phyloP scores from a whole-genome alignment of 2,797 vertebrate genomes.

The Anniella stebbinsi region DNA sequence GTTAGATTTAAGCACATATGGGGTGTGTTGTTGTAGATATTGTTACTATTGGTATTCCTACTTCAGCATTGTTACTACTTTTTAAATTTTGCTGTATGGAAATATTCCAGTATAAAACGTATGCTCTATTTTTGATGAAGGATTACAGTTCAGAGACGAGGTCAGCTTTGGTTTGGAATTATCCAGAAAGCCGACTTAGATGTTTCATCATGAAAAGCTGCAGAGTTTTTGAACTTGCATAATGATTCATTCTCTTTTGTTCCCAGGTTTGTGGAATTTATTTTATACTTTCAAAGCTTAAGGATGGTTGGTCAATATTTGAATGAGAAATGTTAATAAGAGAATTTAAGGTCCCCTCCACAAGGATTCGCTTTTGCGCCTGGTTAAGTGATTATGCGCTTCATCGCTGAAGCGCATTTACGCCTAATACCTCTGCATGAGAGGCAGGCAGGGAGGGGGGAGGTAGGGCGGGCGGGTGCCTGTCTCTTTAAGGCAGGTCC shows the following conservation, averaged over 20 bases:
- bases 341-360: too few species aligned
- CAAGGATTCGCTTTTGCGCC: too few species aligned
- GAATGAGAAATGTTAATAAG: neutral
- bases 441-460: too few species aligned
- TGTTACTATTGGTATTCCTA: too few species aligned
- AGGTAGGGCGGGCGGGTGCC: too few species aligned
- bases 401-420: too few species aligned
- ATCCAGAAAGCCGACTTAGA: neutral
- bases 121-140: neutral
- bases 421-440: too few species aligned
- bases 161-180: neutral
- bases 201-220: neutral
- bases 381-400: too few species aligned
- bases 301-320: neutral
- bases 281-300: neutral
- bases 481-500: too few species aligned
- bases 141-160: neutral
- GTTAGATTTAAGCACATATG: neutral
- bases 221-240: neutral
- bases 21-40: too few species aligned
- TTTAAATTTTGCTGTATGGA: neutral
- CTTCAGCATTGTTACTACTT: neutral
- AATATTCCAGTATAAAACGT: neutral
- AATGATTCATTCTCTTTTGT: neutral
- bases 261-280: slow-evolving; percentile 17